Base-by-base conservation (phyloP, 2,888 invertebrate genomes). In the Morpho achilles region DNA sequence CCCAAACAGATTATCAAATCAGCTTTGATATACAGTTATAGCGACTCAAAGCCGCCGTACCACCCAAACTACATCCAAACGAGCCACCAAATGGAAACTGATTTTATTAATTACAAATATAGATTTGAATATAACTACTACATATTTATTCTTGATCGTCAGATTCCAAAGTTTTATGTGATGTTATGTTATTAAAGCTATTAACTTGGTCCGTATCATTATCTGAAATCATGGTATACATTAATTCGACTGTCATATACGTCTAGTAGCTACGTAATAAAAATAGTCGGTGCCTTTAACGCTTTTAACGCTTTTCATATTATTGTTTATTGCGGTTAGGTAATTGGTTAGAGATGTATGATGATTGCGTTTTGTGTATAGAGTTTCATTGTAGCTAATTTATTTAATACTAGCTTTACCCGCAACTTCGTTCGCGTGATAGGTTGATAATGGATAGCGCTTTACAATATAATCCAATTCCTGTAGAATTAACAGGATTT, bases 61-160 rank as follows among this genome's bases (percentile, higher is more conserved):
- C 59, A 56, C 53, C 59, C 56, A 62, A 59, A 58, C 52, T 58
- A 61, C 32, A 58, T 53, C n/a, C 59, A 56, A 62, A 58, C 53
- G 49, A 59, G 43, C 48, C 53, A 75, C 70, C 16, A 62, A 67
- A 63, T 70, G 70, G 44, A 62, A 57, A 57, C 57, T 54, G 80
- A 85, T 85, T 84, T 79, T 77, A 84, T 86, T 86, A 87, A 84
- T 87, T 85, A 83, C 80, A 76, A 82, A 80, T 82, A 83, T 82
- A 68, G 76, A 66, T 66, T 67, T 70, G 56, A 53, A 53, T 60
- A 55, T 56, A 58, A 64, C 65, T 62, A 58, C 55, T 60, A 62
- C 67, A 70, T 66, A 60, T 64, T 65, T 62, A 68, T 77, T 74
- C 72, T 77, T 62, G 60, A 63, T 64, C 50, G 64, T 65, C 55